Evolutionary conservation across 2,888 invertebrate genomes (phyloP).

Genomic region (Cheilosia vernalis): DNA sequence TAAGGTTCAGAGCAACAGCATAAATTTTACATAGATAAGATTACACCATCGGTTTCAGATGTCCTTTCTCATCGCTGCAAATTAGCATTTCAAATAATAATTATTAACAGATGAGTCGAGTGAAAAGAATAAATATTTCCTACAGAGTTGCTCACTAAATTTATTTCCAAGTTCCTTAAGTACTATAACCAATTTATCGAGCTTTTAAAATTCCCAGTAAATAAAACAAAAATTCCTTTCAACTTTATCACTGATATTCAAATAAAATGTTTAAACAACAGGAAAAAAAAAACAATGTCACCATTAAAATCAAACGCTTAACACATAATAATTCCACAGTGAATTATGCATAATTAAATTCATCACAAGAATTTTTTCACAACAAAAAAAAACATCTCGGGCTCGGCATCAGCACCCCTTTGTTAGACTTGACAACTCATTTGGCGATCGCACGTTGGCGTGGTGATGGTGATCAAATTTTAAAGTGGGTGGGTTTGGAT

Average conservation of each 20-base stretch:
- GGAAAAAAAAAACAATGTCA: slow-evolving; percentile 22
- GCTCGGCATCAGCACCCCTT: slow-evolving; percentile 46
- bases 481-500: slow-evolving; percentile 63
- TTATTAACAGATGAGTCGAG: too few relatives aligned
- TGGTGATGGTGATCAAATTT: slow-evolving; percentile 2
- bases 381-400: slow-evolving; percentile 16
- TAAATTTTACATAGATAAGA: too few relatives aligned
- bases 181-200: not conserved
- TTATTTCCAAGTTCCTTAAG: not conserved
- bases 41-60: too few relatives aligned
- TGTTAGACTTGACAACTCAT: slow-evolving; percentile 61
- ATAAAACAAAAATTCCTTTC: slow-evolving; percentile 27
- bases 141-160: not conserved
- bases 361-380: slow-evolving; percentile 30
- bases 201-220: not conserved
- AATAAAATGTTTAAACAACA: slow-evolving; percentile 1
- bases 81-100: too few relatives aligned
- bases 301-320: slow-evolving; percentile 66
- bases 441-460: slow-evolving; percentile 63
- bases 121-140: too few relatives aligned
- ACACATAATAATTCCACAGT: slow-evolving; percentile 63
- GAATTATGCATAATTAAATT: slow-evolving; percentile 62
- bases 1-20: too few relatives aligned
- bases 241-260: slow-evolving; percentile 23
- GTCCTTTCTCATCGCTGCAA: too few relatives aligned